phyloP scores from a whole-genome alignment of 2,888 invertebrate species.

The Clanis bilineata region DNA sequence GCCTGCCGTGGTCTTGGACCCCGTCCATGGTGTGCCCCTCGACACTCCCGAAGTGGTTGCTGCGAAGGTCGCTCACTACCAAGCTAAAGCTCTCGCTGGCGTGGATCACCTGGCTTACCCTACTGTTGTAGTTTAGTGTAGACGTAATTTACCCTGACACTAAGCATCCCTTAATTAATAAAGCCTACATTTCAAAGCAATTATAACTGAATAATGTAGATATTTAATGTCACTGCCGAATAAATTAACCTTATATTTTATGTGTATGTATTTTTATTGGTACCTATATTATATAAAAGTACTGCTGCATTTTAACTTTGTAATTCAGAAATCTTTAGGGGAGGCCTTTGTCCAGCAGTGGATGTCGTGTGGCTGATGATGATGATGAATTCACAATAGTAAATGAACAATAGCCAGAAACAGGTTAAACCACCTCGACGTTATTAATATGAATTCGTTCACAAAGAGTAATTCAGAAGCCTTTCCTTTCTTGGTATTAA shows the following conservation, averaged over 20 bases:
- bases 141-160: constrained; percentile 27
- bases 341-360: too few species aligned
- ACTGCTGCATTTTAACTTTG: neutral
- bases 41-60: constrained; percentile 78
- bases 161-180: constrained; percentile 45
- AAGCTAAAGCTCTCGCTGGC: constrained; percentile 68
- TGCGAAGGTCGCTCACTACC: constrained; percentile 71
- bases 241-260: constrained; percentile 19
- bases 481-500: neutral
- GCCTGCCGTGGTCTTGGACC: constrained; percentile 70
- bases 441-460: too few species aligned
- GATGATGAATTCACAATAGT: too few species aligned
- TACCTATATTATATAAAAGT: neutral
- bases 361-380: too few species aligned
- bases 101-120: constrained; percentile 54
- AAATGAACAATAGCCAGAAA: too few species aligned
- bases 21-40: constrained; percentile 70
- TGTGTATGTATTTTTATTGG: constrained; percentile 20
- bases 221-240: constrained; percentile 23
- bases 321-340: too few species aligned
- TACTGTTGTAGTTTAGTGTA: constrained; percentile 28
- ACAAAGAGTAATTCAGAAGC: too few species aligned
- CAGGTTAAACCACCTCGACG: too few species aligned
- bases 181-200: constrained; percentile 34
- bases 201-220: constrained; percentile 2